Base-by-base conservation (phyloP, 2,113 vertebrate genomes). In the Carassius auratus region DNA sequence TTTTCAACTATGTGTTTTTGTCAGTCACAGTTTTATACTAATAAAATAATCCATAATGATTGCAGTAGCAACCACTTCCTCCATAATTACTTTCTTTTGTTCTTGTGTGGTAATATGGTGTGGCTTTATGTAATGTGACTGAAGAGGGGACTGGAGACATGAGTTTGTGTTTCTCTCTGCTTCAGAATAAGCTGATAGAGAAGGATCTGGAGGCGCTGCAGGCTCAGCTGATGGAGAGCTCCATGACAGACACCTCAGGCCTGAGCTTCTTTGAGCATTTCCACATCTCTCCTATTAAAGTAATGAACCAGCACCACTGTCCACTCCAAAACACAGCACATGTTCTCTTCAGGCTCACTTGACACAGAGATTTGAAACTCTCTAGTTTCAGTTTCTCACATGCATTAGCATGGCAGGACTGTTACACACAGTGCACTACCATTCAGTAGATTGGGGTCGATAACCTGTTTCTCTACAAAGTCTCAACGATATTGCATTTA, bases 281-380 rank as follows among this genome's bases (percentile, higher is more conserved):
- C 89, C 98, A 99, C 91, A 99, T 99, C 92, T 99, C 98, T 45
- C 98, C 98, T 86, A 91, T 99, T 89, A 99, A 99, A 95, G 98
- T 98, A 90, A 87, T 55, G 73, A 61, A 66, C 12, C 26, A 17
- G 21, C 38, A 66, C 36, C 38, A 38, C 23, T 23, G 36, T 48
- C 42, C n/a, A 42, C 59, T 79, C 21, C 13, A 79, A 66, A 48
- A 17, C 38, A 66, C 36, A 81, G 15, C 77, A 62, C n/a, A 62
- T 36, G 17, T 21, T 55, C 30, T 21, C 8, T 14, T 38, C 52
- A 36, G 3, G 17, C 2, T 78, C 52, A 38, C 19, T 57, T 77
- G 52, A 36, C 52, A 77, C 30, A 57, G 30, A 77, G 1, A 33
- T 59, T 36, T 64, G 7, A n/a, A n/a, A n/a, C 21, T 45, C 5